Evolutionary conservation across 2,113 vertebrate genomes (phyloP), one percentile per base, ranked within the genome.

Genomic region (Centrocercus urophasianus): DNA sequence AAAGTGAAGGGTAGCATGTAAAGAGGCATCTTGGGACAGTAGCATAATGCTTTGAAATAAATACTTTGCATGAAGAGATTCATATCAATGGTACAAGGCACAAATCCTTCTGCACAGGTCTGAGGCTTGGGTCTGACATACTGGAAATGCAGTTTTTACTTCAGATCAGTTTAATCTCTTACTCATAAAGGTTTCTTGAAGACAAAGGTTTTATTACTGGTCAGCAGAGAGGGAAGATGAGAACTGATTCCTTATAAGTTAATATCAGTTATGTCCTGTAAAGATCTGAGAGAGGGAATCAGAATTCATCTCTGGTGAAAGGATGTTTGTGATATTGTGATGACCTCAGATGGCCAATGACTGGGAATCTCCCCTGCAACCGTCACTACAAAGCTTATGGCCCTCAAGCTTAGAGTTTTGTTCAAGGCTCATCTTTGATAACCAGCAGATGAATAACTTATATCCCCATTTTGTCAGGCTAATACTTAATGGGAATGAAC

Each of bases 251-350:
- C 28, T 69, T 72, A 19, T 69, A 86, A 65, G 65, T 52, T 61
- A 11, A 8, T 43, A 15, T 34, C 0, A 57, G 83, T 80, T 65
- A 25, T 66, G 43, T 19, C 19, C 72, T 77, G 28, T 48, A 48
- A 88, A 83, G 52, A 43, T 38, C 63, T 88, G 34, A 10, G 75
- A 86, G 50, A 81, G 21, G 10, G 28, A 17, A 86, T 6, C 38
- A 61, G 32, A 90, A 76, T 11, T 38, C 5, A 67, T 52, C 8
- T 32, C 15, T 52, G 22, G 18, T 57, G n/a, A 42, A 57, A 61
- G 80, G 25, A 32, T 22, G 45, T 5, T 4, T 34, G 56, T 82
- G 66, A 64, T 43, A 9, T 61, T 0, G 0, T 24, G 36, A 52
- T 89, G 22, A 6, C 12, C 34, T 91, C 61, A 70, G 36, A 61